Evolutionary conservation across 1,140 invertebrate genomes (phyloP), one percentile per base, ranked within the genome.

Genomic region (Drosophila arizonae): DNA sequence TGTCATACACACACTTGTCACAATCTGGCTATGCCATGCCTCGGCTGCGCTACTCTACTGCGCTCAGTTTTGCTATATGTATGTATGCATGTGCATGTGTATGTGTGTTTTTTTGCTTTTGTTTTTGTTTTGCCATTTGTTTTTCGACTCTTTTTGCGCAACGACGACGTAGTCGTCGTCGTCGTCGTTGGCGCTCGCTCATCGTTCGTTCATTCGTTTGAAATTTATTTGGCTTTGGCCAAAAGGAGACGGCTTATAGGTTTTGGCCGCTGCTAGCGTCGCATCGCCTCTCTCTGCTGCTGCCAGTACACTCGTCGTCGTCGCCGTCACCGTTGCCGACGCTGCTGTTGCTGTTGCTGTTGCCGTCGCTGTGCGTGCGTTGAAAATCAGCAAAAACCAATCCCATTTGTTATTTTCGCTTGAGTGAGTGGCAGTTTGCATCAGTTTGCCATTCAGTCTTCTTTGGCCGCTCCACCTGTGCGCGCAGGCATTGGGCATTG

Each of bases 361-460:
- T 10, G 66, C 39, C 61, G 74, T 69, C 57, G 71, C 77, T 67
- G 63, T 76, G 79, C 77, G 79, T 86, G 72, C 87, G 78, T 87
- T 86, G 82, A 77, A 90, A 90, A 91, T 91, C 90, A 91, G 90
- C 90, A 91, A 91, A 91, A 91, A 91, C 90, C 90, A 91, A 91
- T 91, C 90, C 90, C 90, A 91, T 91, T 91, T 91, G 90, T 91
- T 91, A 91, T 91, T 82, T 87, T 90, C 90, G 87, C 90, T 91
- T 90, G 90, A 91, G 89, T 90, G 89, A 90, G 90, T 91, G 90
- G 90, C 90, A 90, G 89, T 87, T 91, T 89, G 90, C 85, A 89
- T 89, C 90, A 88, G 88, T 89, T 90, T 84, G 79, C 79, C 71
- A 76, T 85, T 81, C 79, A 81, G 80, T 80, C 78, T 81, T 80